A percentile compares a stretch with the other conserved stretches of the same genome.
phyloP scores from a whole-genome alignment of 1,140 invertebrate genomes.

The Centruroides sculpturatus region DNA sequence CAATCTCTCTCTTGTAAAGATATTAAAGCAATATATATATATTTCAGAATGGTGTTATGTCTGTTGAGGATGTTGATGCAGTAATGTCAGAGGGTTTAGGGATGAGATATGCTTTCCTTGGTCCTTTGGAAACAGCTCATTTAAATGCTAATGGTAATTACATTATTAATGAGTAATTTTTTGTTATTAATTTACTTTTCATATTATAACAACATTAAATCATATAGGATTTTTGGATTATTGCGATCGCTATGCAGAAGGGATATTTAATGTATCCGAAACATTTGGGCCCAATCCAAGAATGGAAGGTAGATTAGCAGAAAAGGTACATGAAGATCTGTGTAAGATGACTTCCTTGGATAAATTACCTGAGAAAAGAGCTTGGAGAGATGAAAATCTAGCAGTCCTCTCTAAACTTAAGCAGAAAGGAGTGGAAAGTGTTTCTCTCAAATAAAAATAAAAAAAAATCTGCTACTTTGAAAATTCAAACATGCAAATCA shows the following conservation, averaged over 20 bases:
- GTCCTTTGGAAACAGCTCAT: constrained; percentile 84
- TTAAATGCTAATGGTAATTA: constrained; percentile 75
- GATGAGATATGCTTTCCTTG: constrained; percentile 86
- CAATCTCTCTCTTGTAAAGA: no score
- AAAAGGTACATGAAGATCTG: constrained; percentile 41
- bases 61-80: constrained; percentile 76
- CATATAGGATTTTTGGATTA: constrained; percentile 49
- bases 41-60: constrained; percentile 53
- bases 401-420: constrained; percentile 68
- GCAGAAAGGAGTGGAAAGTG: constrained; percentile 20
- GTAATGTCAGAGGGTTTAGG: constrained; percentile 90
- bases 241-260: constrained; percentile 47
- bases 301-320: constrained; percentile 37
- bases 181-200: no score
- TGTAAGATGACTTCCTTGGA: constrained; percentile 56
- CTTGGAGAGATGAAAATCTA: constrained; percentile 70
- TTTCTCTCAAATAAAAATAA: background rate
- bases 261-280: constrained; percentile 46
- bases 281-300: constrained; percentile 54
- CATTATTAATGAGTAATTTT: background rate
- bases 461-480: no score
- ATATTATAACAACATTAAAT: background rate
- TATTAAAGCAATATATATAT: background rate
- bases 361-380: constrained; percentile 51
- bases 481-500: no score